These are phyloP conservation scores for Lymantria monacha DNA, from an alignment of 2,888 invertebrate genomes.

Conservation along the genomic window DNA sequence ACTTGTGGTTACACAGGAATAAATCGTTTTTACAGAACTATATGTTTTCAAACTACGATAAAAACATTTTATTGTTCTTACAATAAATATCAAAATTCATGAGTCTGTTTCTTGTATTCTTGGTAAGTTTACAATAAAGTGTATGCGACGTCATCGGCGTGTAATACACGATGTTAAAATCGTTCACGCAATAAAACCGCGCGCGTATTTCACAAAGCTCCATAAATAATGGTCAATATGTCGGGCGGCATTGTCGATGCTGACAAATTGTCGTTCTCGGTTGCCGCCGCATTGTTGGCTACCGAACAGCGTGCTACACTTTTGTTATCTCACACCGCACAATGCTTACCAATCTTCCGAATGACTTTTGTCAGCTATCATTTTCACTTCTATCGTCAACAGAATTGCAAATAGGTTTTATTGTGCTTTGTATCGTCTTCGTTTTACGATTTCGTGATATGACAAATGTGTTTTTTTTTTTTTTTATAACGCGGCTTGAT, in stretches of 20 bases:
- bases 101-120: constrained; percentile 12
- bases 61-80: constrained; percentile 15
- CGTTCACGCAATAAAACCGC: constrained; percentile 77
- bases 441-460: constrained; percentile 56
- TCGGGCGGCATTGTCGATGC: constrained; percentile 75
- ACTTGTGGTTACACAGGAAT: too few relatives aligned
- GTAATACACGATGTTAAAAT: constrained; percentile 73
- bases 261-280: constrained; percentile 78
- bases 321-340: constrained; percentile 61
- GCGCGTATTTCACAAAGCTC: constrained; percentile 68
- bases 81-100: constrained; percentile 13
- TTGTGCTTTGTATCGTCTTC: constrained; percentile 61
- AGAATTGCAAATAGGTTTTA: constrained; percentile 67
- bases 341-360: constrained; percentile 59
- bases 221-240: constrained; percentile 82
- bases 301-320: constrained; percentile 56
- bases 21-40: too few relatives aligned
- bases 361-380: constrained; percentile 74
- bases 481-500: constrained; percentile 52
- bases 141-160: constrained; percentile 58
- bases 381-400: constrained; percentile 69
- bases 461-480: constrained; percentile 64
- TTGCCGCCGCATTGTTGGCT: constrained; percentile 73
- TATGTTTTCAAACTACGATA: constrained; percentile 2
- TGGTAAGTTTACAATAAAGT: constrained; percentile 55